These are phyloP conservation scores for Eremophila alpestris DNA, from an alignment of 2,797 vertebrate genomes.

Conservation along the genomic window DNA sequence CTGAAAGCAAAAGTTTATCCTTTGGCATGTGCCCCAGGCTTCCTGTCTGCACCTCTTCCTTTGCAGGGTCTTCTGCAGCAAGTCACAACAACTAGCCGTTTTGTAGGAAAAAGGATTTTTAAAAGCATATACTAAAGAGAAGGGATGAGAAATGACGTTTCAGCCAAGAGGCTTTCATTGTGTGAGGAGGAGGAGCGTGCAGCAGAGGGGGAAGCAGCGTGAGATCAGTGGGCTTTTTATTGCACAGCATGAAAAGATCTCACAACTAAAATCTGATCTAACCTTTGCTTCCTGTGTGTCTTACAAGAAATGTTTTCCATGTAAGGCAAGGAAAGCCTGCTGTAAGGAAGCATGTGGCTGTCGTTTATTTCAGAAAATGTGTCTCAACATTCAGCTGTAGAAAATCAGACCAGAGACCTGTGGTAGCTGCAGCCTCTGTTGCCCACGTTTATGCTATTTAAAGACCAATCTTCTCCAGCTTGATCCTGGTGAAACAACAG, in stretches of 20 bases:
- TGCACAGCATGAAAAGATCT: neutral
- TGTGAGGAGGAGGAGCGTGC: neutral
- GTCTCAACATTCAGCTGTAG: neutral
- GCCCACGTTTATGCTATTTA: neutral
- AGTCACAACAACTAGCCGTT: neutral
- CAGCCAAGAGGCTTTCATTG: neutral
- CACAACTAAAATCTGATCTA: neutral
- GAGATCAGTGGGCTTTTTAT: neutral
- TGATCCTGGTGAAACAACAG: neutral
- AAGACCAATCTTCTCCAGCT: neutral
- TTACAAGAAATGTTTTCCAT: neutral
- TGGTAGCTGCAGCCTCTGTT: neutral
- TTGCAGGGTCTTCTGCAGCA: neutral
- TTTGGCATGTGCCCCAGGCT: neutral
- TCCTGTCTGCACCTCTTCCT: neutral
- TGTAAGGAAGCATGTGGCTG: neutral
- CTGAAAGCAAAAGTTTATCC: neutral
- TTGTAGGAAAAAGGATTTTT: neutral
- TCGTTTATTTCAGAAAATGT: neutral
- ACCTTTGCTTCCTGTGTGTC: neutral
- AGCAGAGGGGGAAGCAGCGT: neutral
- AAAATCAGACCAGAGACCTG: neutral
- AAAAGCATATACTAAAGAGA: neutral
- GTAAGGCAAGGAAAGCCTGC: neutral
- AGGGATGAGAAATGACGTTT: neutral